Base-by-base conservation (phyloP, 2,888 invertebrate species). In the Apamea epomidion region DNA sequence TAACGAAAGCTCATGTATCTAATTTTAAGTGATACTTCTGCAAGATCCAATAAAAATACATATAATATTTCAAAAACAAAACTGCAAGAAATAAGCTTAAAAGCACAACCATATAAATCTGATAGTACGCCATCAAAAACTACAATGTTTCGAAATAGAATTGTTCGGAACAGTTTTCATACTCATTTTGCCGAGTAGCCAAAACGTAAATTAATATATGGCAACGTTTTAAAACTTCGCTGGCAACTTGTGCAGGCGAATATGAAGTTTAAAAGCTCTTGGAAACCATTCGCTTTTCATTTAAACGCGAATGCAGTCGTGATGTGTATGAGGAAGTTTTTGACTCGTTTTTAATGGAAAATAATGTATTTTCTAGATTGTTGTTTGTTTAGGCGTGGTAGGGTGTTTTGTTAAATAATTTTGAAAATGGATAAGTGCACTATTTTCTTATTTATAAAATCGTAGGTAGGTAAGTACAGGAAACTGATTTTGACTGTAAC, bases 251-350 rank as follows among this genome's bases (percentile, higher is more conserved):
- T 80, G 74, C 74, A 37, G 42, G 74, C 29, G 32, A 83, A 72
- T 81, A 64, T 82, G 58, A 84, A 89, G 82, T 86, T 85, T 78
- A 74, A 86, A 87, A 88, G 88, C 88, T 88, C 81, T 88, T 87
- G 80, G 48, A 80, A 87, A 83, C 81, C 82, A 83, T 88, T 89
- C 87, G 62, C 74, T 85, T 85, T 83, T 83, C 76, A 85, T 85
- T 85, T 85, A 87, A 77, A 81, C 64, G 54, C 65, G 79, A 75
- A 82, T 83, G 76, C 78, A 82, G 58, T 87, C 4, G 67, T 62
- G 76, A 77, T 76, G 64, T 81, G 76, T 76, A n/a, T 16, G 68
- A 29, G 10, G 16, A 87, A 84, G 76, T 80, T 86, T 82, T 71
- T 80, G 76, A 72, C 62, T 76, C n/a, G 62, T 62, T 72, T 80